Evolutionary conservation across 2,888 invertebrate species (phyloP), one percentile per base, ranked within the genome.

Genomic region (Meghimatium bilineatum): DNA sequence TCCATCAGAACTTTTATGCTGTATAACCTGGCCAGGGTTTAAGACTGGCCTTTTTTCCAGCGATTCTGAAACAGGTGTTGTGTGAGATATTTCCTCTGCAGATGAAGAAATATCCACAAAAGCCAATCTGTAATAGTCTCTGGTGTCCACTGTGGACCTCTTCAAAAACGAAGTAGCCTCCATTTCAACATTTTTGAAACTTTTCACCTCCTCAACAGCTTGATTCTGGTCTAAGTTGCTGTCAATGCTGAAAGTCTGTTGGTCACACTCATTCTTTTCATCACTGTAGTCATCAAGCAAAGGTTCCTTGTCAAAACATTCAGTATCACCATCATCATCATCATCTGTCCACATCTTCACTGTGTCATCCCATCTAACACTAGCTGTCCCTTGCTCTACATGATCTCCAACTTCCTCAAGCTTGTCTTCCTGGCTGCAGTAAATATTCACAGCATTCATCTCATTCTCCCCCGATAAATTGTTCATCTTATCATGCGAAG

Each of bases 41-140:
- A 12, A 17, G 49, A 72, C n/a, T n/a, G 49, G 12, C 14, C 36
- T 26, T n/a, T 49, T 29, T 72, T 44, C 44, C 3, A 36, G 44
- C 12, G 49, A 72, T 49, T 72, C 49, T 8, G 72, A 44, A 44
- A 10, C 0, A 14, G 23, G 6, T 2, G 38, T 29, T 23, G 44
- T 49, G 23, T 34, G 23, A 29, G 79, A 29, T 23, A 69, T 38
- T 29, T 80, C 72, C 56, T 71, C 71, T 63, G 67, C 44, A 32
- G 79, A 79, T 29, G 80, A 80, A 12, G 71, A 72, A 60, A 71
- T 72, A 20, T 80, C 80, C 29, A 72, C 71, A 71, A 52, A 80
- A 1, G 80, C 71, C 56, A 60, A 23, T 36, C 34, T 0, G 60
- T 80, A 80, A 36, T 69, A 80, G 8, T 80, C 20, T 14, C 6